Evolutionary conservation across 2,888 invertebrate genomes (phyloP).

Genomic region (Gymnocheta viridis): DNA sequence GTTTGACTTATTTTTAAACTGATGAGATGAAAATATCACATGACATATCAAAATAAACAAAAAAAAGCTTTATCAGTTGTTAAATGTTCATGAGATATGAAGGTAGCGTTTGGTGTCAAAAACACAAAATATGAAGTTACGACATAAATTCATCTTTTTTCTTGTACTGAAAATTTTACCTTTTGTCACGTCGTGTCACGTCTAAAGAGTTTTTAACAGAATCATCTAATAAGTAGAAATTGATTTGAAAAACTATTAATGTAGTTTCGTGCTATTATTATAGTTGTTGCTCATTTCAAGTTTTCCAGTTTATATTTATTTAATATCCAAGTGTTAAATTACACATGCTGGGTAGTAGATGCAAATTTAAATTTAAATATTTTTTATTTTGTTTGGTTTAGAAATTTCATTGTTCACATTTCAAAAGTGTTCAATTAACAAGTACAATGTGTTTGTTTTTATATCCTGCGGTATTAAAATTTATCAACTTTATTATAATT

Average conservation of each 20-base stretch:
- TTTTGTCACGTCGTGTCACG: too few relatives aligned
- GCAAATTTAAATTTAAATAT: background rate
- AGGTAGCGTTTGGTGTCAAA: too few relatives aligned
- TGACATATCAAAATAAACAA: too few relatives aligned
- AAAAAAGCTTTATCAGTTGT: too few relatives aligned
- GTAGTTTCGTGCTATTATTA: background rate
- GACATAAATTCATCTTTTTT: too few relatives aligned
- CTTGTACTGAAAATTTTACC: background rate
- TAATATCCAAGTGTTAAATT: background rate
- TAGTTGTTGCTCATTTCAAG: background rate
- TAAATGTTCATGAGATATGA: too few relatives aligned
- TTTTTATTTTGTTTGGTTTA: conserved; percentile 34
- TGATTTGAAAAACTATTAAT: background rate
- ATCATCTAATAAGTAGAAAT: background rate
- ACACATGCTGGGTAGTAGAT: background rate
- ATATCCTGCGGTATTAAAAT: conserved; percentile 41
- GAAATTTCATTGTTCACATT: conserved; percentile 50
- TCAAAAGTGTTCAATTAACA: conserved; percentile 65
- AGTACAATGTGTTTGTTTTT: conserved; percentile 64
- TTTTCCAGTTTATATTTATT: background rate
- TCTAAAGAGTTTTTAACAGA: background rate
- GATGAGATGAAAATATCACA: too few relatives aligned
- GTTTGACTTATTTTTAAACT: too few relatives aligned
- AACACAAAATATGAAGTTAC: too few relatives aligned
- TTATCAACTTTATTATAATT: conserved; percentile 46